These are phyloP conservation scores for Drosophila pseudotalamancana DNA, from an alignment of 2,888 invertebrate genomes.

Conservation along the genomic window DNA sequence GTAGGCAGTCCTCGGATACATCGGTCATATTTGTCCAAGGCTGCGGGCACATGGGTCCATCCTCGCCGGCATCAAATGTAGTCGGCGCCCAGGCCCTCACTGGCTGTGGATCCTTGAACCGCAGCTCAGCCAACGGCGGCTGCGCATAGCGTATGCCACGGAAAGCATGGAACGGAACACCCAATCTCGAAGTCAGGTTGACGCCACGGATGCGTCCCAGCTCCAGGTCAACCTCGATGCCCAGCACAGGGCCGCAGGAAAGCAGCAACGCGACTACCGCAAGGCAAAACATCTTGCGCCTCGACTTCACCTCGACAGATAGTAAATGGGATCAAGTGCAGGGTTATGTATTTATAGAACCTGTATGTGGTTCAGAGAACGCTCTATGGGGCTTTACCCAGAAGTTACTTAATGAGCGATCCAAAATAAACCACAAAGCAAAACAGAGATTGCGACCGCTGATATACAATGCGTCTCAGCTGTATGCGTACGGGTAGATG, in stretches of 20 bases:
- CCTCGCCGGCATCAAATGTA: slow-evolving; percentile 85
- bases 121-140: slow-evolving; percentile 76
- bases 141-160: slow-evolving; percentile 82
- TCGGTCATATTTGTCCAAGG: slow-evolving; percentile 70
- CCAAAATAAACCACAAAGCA: slow-evolving; percentile 8
- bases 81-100: slow-evolving; percentile 84
- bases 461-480: background rate
- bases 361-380: background rate
- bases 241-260: slow-evolving; percentile 24
- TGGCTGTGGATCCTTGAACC: slow-evolving; percentile 84
- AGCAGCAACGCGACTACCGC: slow-evolving; percentile 21
- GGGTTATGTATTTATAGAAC: slow-evolving; percentile 20
- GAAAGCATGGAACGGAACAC: slow-evolving; percentile 75
- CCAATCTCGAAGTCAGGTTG: slow-evolving; percentile 68
- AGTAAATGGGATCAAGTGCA: slow-evolving; percentile 10
- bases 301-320: background rate
- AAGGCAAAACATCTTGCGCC: slow-evolving; percentile 34
- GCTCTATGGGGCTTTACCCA: slow-evolving; percentile 20
- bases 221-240: slow-evolving; percentile 70
- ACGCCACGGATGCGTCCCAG: slow-evolving; percentile 77
- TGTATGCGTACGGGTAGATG: background rate
- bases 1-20: slow-evolving; percentile 86
- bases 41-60: slow-evolving; percentile 86
- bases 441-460: slow-evolving; percentile 3
- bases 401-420: background rate